Evolutionary conservation across 2,888 invertebrate genomes (phyloP).

Genomic region (Tipula helvola): DNA sequence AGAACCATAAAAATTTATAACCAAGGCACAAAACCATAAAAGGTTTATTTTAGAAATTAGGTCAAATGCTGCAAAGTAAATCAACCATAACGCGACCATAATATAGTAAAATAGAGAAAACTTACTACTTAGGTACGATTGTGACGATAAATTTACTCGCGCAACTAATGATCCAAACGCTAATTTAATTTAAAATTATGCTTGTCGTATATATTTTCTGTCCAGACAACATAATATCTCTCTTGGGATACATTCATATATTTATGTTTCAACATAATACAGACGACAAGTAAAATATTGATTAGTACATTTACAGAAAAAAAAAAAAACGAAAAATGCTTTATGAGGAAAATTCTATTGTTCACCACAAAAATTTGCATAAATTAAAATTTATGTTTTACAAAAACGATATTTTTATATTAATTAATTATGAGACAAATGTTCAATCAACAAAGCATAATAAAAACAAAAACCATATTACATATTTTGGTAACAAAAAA

Average conservation of each 20-base stretch:
- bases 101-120: not conserved
- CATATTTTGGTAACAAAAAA: not conserved
- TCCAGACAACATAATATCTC: not conserved
- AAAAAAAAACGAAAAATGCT: too few relatives aligned
- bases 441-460: not conserved
- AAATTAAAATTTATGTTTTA: not conserved
- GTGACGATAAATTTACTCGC: not conserved
- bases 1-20: not conserved
- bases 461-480: not conserved
- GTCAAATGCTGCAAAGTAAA: not conserved
- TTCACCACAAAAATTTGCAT: not conserved
- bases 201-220: not conserved
- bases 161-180: not conserved
- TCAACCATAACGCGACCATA: not conserved
- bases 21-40: not conserved
- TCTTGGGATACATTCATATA: not conserved
- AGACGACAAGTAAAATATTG: not conserved
- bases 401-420: not conserved
- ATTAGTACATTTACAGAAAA: not conserved
- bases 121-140: not conserved
- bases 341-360: not conserved
- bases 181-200: not conserved
- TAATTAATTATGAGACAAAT: not conserved
- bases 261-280: not conserved
- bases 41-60: not conserved